Conservation (phyloP, 1,140 invertebrate genomes). For the Drosophila tropicalis region DNA sequence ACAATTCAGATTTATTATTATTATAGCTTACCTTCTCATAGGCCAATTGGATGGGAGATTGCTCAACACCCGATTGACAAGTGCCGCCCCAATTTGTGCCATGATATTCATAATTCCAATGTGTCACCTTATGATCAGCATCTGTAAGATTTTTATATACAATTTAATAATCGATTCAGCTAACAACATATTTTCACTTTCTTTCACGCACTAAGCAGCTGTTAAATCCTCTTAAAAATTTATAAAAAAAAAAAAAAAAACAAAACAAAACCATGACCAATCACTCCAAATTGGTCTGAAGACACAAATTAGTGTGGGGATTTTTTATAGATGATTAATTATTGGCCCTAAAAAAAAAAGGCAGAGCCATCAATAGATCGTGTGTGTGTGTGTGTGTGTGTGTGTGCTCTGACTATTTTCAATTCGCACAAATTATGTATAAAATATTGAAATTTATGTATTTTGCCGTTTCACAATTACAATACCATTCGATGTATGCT, state of each 20-base stretch:
- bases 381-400: no score
- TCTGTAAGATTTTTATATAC: constrained; percentile 34
- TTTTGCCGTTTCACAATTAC: constrained; percentile 39
- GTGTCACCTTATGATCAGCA: constrained; percentile 20
- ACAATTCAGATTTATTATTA: not conserved
- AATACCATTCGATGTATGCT: constrained; percentile 53
- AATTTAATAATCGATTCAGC: constrained; percentile 21
- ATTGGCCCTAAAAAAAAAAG: not conserved
- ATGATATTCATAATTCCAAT: constrained; percentile 48
- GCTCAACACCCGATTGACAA: constrained; percentile 38
- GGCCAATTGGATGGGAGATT: constrained; percentile 51
- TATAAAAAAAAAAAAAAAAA: constrained; percentile 12
- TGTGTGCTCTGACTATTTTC: not conserved
- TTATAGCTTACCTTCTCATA: constrained; percentile 33
- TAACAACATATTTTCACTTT: constrained; percentile 45
- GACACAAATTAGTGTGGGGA: constrained; percentile 9
- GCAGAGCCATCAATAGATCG: not conserved
- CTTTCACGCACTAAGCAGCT: constrained; percentile 26
- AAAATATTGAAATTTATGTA: not conserved
- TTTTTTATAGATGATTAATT: constrained; percentile 16
- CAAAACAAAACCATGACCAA: constrained; percentile 37
- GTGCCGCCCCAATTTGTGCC: constrained; percentile 38
- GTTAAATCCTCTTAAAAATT: constrained; percentile 47
- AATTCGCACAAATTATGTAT: constrained; percentile 1
- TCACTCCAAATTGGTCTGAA: constrained; percentile 12